Evolutionary conservation across 1,140 invertebrate genomes (phyloP), one percentile per base, ranked within the genome.

Genomic region (Calosoma granatense): DNA sequence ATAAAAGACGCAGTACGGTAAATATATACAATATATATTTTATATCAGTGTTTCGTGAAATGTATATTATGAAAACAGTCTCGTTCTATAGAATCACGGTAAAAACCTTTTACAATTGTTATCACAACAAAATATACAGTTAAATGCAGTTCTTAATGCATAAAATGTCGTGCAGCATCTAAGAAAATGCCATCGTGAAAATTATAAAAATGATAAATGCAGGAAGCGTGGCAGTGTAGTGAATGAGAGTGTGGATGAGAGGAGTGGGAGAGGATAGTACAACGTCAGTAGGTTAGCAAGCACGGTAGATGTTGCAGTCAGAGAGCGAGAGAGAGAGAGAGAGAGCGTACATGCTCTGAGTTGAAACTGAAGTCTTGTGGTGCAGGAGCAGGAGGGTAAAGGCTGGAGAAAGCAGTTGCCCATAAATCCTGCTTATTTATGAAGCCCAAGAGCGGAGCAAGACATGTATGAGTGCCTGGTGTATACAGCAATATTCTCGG

Each of bases 121-220:
- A 17, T 47, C 15, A 17, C 41, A 47, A 12, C 17, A 47, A 47
- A 47, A 47, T 47, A 47, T 47, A 47, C 17, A 47, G 9, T 47
- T 47, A 17, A 47, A 17, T 17, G 41, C 17, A 47, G 41, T 47
- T 47, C 41, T 47, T 47, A 47, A 47, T 47, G 9, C 41, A 47
- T 6, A 17, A n/a, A 47, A 47, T 17, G 41, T 47, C 41, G 15
- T 17, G 15, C 41, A 47, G 41, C 9, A 30, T n/a, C n/a, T 30
- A 47, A 47, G 41, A 47, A 47, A 47, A 12, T 47, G 41, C 41
- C 4, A 47, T 47, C 9, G 9, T 17, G 17, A 17, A 47, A 47
- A 47, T 47, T 47, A 47, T 47, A 17, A 47, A 47, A 47, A 47
- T 47, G 41, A 47, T 47, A 47, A 47, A 47, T 47, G 41, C 41